Evolutionary conservation across 2,888 invertebrate genomes (phyloP), one percentile per base, ranked within the genome.

Genomic region (Encarsia formosa): DNA sequence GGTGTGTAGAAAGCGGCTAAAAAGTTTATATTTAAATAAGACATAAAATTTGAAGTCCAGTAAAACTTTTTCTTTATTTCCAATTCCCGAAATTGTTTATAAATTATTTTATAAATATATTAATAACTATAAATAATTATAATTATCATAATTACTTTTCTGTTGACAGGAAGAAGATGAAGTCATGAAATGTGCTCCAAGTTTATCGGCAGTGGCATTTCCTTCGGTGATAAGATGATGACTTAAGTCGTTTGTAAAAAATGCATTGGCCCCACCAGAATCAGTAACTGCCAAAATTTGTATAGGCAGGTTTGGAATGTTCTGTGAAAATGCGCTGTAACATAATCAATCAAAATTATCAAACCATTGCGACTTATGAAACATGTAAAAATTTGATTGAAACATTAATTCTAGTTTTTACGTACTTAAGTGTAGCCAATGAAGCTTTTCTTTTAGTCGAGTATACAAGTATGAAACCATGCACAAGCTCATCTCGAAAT

Each of bases 371-470:
- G n/a, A n/a, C n/a, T n/a, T n/a, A 42, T 24, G 16, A 32, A 11
- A 43, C 31, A 23, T 38, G 13, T 5, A 46, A 35, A 40, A 34
- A 34, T 29, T 24, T 32, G 26, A 11, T 18, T 46, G 16, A 43
- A 43, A 37, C 43, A 44, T n/a, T n/a, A n/a, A n/a, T n/a, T n/a
- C n/a, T n/a, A n/a, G n/a, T n/a, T n/a, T n/a, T n/a, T n/a, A 38
- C 56, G 18, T 76, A 89, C 92, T 88, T 91, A 55, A 97, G 80
- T 35, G 93, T 94, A 5, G 93, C 89, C 61, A 96, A 80, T 11
- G 95, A 96, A 22, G 96, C 95, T 82, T 91, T 91, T 70, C 96
- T 82, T 75, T 94, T 93, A 8, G 94, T 89, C 0, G 95, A 96
- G 75, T 93, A 97, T 54, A 95, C 91, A 59, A 96, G 82, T 65